A percentile compares a stretch with the other conserved stretches of the same genome.
Conservation (phyloP, 2,113 vertebrate genomes). For the Stomatorhinus ivindoensis region DNA sequence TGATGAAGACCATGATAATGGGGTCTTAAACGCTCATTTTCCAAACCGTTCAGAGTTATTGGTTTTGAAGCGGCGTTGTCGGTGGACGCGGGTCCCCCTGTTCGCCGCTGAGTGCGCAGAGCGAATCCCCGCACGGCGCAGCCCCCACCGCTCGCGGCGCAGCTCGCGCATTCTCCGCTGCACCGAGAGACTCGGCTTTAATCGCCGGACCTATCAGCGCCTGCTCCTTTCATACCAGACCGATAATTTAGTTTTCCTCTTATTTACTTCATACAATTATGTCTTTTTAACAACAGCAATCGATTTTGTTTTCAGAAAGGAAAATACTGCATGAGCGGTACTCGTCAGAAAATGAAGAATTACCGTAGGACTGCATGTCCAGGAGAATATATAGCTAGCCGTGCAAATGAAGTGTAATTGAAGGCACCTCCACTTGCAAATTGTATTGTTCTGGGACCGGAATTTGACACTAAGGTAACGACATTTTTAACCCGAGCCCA, state of each 20-base stretch:
- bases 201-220: background rate
- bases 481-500: background rate
- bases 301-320: background rate
- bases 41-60: background rate
- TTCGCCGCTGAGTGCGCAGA: background rate
- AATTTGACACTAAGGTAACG: conserved; percentile 4
- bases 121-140: background rate
- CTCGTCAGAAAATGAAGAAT: background rate
- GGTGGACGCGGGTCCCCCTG: background rate
- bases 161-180: background rate
- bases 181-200: background rate
- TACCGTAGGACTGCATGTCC: background rate
- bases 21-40: background rate
- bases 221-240: background rate
- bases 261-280: background rate
- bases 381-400: conserved; percentile 13
- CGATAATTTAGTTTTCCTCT: background rate
- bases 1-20: background rate
- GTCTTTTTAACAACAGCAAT: background rate
- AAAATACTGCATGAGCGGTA: background rate
- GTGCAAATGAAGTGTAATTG: conserved; percentile 26
- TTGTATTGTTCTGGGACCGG: conserved; percentile 3
- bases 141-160: background rate
- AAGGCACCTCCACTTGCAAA: conserved; percentile 6
- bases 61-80: background rate